Conservation (phyloP, 2,113 vertebrate genomes). For the Pyrgilauda ruficollis region DNA sequence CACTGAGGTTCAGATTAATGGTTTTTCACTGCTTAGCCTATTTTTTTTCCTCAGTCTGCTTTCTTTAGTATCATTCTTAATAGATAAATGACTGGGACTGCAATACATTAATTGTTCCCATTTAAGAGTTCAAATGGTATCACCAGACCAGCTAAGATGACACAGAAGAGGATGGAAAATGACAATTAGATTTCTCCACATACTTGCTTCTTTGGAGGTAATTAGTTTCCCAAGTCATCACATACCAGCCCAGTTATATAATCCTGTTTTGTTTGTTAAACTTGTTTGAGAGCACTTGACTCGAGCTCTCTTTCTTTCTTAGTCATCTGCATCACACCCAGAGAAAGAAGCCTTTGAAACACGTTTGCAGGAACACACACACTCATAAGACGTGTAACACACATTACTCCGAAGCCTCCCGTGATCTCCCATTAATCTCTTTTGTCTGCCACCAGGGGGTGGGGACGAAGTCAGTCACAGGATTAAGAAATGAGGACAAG, state of each 20-base stretch:
- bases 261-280: conserved; percentile 59
- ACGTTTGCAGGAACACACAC: neutral
- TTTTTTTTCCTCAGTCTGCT: neutral
- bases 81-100: neutral
- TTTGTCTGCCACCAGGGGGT: neutral
- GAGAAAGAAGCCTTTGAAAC: neutral
- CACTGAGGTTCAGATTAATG: neutral
- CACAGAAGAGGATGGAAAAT: conserved; percentile 13
- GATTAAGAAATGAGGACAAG: neutral
- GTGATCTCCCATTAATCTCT: neutral
- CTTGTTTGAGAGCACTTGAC: conserved; percentile 48
- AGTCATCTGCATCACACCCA: conserved; percentile 17
- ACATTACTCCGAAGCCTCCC: neutral
- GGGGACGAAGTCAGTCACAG: neutral
- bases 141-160: neutral
- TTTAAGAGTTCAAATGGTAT: conserved; percentile 6
- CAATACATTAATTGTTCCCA: neutral
- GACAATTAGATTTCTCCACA: conserved; percentile 45
- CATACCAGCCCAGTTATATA: conserved; percentile 37
- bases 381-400: neutral
- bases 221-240: conserved; percentile 23
- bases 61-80: neutral
- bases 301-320: neutral
- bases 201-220: neutral
- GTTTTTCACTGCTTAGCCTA: neutral